Base-by-base conservation (phyloP, 2,113 vertebrate species). In the Neolamprologus toae region DNA sequence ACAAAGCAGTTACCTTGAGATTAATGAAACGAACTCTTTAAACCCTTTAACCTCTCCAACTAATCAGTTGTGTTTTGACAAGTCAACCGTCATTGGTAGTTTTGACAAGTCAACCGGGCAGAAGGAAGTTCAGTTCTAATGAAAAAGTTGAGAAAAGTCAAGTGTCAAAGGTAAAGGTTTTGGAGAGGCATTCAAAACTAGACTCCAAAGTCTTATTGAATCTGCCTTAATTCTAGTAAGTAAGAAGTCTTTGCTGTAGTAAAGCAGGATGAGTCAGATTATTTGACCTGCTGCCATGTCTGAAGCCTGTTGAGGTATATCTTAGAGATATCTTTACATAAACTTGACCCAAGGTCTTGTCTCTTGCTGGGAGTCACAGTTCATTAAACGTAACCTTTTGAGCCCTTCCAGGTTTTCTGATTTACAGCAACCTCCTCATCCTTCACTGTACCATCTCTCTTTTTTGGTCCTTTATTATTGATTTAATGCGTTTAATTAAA, bases 231-330 rank as follows among this genome's bases (percentile, higher is more conserved):
- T 33, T 49, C 9, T 49, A 31, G 26, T 31, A 49, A 49, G 6
- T 49, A 78, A 31, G 23, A 78, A 31, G 10, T n/a, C 16, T 59
- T 35, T 51, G 71, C 51, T 3, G 17, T 12, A 5, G 2, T 11
- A 16, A 40, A 9, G 16, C 83, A 37, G 5, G 5, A 86, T 42
- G 37, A 54, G 84, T 87, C 33, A 28, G 23, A 78, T 86, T 88
- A 90, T 82, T 86, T 54, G 59, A 89, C 87, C 89, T 94, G 80
- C 37, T 81, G 54, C 71, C 78, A 35, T 66, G 93, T 89, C 83
- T 88, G 57, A 31, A 35, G 10, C 9, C 57, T 53, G 83, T 51
- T 63, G 42, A 61, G 21, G 23, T 42, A 47, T 47, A 47, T 47
- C 45, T 47, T 47, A 49, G 19, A 37, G 47, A 81, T 55, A 81